phyloP scores from a whole-genome alignment of 2,797 vertebrate genomes.

The Dermochelys coriacea region DNA sequence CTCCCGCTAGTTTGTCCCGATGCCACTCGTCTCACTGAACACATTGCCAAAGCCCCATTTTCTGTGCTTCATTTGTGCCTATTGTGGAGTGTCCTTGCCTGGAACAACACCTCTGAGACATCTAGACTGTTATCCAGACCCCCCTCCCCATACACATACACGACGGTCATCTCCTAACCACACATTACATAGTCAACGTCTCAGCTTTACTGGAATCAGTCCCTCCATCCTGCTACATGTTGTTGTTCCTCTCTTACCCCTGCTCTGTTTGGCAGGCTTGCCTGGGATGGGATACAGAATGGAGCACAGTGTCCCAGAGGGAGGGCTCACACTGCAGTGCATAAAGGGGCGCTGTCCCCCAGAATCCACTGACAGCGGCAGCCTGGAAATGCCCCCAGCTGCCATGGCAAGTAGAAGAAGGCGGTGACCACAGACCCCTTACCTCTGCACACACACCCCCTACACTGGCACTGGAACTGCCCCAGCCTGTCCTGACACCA shows the following conservation, averaged over 20 bases:
- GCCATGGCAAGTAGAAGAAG: not conserved
- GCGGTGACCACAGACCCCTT: not conserved
- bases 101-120: not conserved
- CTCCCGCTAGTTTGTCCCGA: not conserved
- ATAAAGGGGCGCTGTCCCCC: not conserved
- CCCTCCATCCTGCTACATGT: not conserved
- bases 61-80: not conserved
- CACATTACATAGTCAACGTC: not conserved
- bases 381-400: not conserved
- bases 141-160: not conserved
- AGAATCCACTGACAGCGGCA: not conserved
- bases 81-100: not conserved
- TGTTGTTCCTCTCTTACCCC: not conserved
- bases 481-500: not conserved
- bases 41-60: not conserved
- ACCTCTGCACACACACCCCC: not conserved
- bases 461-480: not conserved
- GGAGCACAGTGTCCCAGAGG: not conserved
- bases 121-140: not conserved
- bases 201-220: too few relatives aligned
- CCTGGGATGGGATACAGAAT: not conserved
- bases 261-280: not conserved
- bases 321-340: not conserved
- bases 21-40: not conserved
- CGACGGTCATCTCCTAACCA: not conserved